Evolutionary conservation across 2,797 vertebrate genomes (phyloP).

Genomic region (Nyctibius grandis): DNA sequence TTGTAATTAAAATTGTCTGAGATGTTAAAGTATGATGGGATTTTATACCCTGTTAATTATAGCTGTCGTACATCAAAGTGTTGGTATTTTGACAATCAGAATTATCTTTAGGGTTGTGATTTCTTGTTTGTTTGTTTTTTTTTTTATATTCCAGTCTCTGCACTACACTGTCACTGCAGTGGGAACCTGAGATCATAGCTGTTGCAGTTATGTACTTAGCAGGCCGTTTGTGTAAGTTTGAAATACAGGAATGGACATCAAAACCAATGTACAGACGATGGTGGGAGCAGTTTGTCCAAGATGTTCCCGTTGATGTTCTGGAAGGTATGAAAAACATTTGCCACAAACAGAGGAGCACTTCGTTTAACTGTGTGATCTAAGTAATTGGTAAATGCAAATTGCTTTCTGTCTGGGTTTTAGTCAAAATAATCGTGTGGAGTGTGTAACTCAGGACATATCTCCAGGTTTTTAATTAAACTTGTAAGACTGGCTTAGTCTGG

Average conservation of each 20-base stretch:
- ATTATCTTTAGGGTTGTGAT: background rate
- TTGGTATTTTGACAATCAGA: background rate
- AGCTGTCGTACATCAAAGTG: background rate
- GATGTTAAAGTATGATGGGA: background rate
- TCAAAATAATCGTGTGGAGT: background rate
- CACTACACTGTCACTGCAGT: conserved; percentile 95
- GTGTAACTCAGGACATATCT: accelerated
- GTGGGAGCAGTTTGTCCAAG: conserved; percentile 99
- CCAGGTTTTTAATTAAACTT: background rate
- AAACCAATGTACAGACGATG: conserved; percentile 94
- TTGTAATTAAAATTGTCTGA: background rate
- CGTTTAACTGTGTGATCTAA: background rate
- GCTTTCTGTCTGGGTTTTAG: background rate
- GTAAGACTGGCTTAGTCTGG: background rate
- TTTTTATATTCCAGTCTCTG: conserved; percentile 80
- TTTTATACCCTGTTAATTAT: background rate
- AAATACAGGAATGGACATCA: conserved; percentile 97
- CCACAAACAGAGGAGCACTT: background rate
- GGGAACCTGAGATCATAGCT: conserved; percentile 97
- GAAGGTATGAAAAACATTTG: conserved; percentile 80
- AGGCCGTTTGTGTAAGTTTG: conserved; percentile 94
- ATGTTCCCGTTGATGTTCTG: conserved; percentile 95
- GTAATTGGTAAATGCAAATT: background rate
- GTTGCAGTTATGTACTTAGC: conserved; percentile 98
- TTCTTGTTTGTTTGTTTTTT: background rate